Conservation (phyloP, 2,797 vertebrate genomes). For the Ceyx erithaca region DNA sequence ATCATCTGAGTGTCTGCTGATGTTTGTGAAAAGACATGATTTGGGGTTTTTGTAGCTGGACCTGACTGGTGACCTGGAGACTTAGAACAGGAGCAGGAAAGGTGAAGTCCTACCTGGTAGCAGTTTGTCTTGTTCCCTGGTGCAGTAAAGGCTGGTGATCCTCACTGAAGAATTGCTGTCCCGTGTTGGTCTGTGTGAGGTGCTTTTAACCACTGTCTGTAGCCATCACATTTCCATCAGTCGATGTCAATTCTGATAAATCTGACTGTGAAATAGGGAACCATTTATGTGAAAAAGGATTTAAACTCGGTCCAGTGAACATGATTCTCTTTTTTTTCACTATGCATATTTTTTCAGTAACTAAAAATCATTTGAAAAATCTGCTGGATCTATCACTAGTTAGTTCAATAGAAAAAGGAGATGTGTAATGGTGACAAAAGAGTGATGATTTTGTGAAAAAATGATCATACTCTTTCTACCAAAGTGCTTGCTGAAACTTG, state of each 20-base stretch:
- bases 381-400: neutral
- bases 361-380: neutral
- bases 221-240: neutral
- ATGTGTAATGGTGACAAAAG: neutral
- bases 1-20: neutral
- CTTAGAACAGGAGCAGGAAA: neutral
- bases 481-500: neutral
- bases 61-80: neutral
- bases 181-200: neutral
- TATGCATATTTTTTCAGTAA: neutral
- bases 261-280: neutral
- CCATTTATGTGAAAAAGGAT: neutral
- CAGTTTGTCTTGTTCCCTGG: neutral
- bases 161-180: neutral
- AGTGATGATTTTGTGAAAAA: neutral
- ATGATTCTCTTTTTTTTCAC: neutral
- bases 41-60: neutral
- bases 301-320: neutral
- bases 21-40: neutral
- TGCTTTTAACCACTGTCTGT: neutral
- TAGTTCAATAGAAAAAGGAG: neutral
- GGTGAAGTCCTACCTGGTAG: neutral
- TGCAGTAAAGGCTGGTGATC: neutral
- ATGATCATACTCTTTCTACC: neutral
- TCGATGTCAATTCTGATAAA: neutral